Evolutionary conservation across 1,140 invertebrate species (phyloP).

Genomic region (Stegodyphus dumicola): DNA sequence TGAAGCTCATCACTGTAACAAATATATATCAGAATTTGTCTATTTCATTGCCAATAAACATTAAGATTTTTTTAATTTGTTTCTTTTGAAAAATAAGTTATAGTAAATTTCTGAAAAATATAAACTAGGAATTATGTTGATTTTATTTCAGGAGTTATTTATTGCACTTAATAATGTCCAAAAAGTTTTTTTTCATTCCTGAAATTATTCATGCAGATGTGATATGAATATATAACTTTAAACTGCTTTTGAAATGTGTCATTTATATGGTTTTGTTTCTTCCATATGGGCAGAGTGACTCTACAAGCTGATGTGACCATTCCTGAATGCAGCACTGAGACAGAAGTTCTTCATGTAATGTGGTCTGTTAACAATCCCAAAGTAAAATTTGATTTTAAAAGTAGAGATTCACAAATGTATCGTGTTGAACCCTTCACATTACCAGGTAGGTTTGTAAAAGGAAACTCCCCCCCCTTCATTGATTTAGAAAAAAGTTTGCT

Average conservation of each 20-base stretch:
- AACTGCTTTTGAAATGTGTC: background rate
- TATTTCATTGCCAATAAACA: no score
- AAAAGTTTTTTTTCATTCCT: background rate
- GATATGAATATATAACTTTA: background rate
- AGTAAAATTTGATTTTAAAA: conserved; percentile 57
- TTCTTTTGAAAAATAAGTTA: no score
- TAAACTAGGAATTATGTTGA: no score
- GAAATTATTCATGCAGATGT: background rate
- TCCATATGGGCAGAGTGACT: conserved; percentile 10
- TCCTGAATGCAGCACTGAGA: conserved; percentile 28
- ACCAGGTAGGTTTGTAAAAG: conserved; percentile 17
- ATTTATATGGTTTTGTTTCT: no score
- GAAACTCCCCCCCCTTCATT: background rate
- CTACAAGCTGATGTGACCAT: conserved; percentile 37
- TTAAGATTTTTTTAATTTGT: no score
- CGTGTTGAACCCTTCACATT: conserved; percentile 37
- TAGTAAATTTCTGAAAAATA: no score
- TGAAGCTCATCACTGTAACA: no score
- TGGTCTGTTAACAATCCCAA: conserved; percentile 54
- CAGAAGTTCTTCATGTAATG: conserved; percentile 23
- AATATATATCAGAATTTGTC: no score
- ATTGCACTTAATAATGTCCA: no score
- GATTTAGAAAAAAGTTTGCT: background rate
- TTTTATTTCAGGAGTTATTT: no score
- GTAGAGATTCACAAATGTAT: conserved; percentile 22